Percentiles rank a stretch among this genome's conserved stretches.
Evolutionary conservation across 2,113 vertebrate genomes (phyloP).

Genomic region (Trematomus loennbergii): DNA sequence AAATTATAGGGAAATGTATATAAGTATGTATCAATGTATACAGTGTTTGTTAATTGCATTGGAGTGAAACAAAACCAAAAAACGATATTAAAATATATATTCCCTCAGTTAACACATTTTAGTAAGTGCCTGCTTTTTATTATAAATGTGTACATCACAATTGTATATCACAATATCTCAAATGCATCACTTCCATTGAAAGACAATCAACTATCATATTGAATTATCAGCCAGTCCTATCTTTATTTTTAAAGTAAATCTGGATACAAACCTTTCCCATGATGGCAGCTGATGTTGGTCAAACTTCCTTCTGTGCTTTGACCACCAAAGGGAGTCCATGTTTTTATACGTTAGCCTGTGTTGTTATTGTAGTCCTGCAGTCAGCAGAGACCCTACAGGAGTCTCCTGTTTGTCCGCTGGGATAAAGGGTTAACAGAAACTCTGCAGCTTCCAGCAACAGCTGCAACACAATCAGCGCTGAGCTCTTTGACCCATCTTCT

Average conservation of each 20-base stretch:
- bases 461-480: constrained; percentile 53
- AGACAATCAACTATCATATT: too few species aligned
- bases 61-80: too few species aligned
- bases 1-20: too few species aligned
- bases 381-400: constrained; percentile 78
- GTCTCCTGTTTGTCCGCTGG: constrained; percentile 56
- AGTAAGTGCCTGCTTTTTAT: too few species aligned
- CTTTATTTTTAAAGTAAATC: neutral
- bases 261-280: constrained; percentile 77
- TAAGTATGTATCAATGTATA: too few species aligned
- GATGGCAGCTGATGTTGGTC: constrained; percentile 15
- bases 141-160: too few species aligned
- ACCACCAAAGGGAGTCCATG: constrained; percentile 12
- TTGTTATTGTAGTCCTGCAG: constrained; percentile 71
- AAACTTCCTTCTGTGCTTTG: constrained; percentile 14
- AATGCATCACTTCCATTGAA: too few species aligned
- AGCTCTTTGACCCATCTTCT: constrained; percentile 21
- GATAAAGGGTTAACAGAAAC: constrained; percentile 10
- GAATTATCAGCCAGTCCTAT: neutral
- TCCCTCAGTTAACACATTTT: too few species aligned
- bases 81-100: too few species aligned
- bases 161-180: too few species aligned
- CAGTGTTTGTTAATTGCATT: too few species aligned
- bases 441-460: constrained; percentile 70
- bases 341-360: constrained; percentile 63